Evolutionary conservation across 2,113 vertebrate species (phyloP), one percentile per base, ranked within the genome.

Genomic region (Anolis carolinensis): DNA sequence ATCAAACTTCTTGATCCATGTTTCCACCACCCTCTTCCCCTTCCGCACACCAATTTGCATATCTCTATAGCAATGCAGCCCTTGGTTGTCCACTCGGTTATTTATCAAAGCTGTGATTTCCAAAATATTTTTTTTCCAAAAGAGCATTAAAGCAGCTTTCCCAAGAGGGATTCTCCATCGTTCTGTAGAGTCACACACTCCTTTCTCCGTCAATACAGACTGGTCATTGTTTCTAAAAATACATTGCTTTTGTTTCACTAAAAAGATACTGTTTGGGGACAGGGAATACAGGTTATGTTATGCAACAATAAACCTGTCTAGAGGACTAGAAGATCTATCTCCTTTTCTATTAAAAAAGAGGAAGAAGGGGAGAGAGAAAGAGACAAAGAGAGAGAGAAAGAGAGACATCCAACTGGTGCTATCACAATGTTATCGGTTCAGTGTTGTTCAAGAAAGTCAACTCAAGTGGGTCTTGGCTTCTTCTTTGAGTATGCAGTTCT

Each of bases 301-400:
- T 65, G 78, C 73, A 86, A 86, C 84, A 80, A 34, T 34, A 86
- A 81, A 73, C 79, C 70, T 86, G 85, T 52, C 85, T 81, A 86
- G 78, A 44, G 34, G 23, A 74, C 59, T 86, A 86, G 78, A 67
- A 81, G 85, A 75, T 65, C 78, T 80, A 86, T 81, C n/a, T 44
- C 70, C n/a, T 86, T 86, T 86, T 65, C 85, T 86, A 86, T 74
- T 63, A 74, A 48, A 71, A 27, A 59, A 39, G 70, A 63, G 52
- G 30, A n/a, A 39, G 10, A 30, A 20, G 32, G 27, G 21, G 48
- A 50, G 9, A 9, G 36, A 14, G 44, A 52, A 14, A 21, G 4
- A 70, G 20, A 72, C 52, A 34, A 30, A 86, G 14, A 36, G 23
- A 59, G 27, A 59, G 27, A 86, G 39, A 79, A 10, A 86, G 36